Base-by-base conservation (phyloP, 2,888 invertebrate species). In the Coleophora deauratella region DNA sequence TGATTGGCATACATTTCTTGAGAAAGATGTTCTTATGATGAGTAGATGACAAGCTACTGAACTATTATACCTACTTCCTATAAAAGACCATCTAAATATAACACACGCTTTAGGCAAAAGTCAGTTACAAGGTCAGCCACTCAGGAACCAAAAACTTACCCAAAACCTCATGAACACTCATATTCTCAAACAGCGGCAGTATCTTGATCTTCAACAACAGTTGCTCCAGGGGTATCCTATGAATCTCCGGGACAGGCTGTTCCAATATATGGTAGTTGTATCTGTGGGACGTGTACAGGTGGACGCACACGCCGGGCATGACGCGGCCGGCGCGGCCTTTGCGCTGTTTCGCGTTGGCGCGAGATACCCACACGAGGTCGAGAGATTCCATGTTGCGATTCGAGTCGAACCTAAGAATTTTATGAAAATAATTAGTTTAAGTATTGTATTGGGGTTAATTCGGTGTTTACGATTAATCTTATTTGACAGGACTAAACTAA, bases 251-350 rank as follows among this genome's bases (percentile, higher is more conserved):
- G 37, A 93, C 88, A 0, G 94, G 94, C 57, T 94, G 94, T 1
- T 89, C 87, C 6, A 90, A 62, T 47, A 96, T 78, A 44, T 92
- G 89, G 51, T 92, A 70, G 27, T 80, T 69, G 63, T 88, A 92
- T 33, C 92, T 87, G 51, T 92, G 90, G 1, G 90, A 88, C 0
- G 96, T 95, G 70, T 93, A 97, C 37, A 98, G 79, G 62, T 97
- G 96, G 42, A 95, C 89, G 61, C 94, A 95, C 21, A 95, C 90
- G 0, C 98, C 98, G 0, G 94, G 88, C 89, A 92, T 93, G 2
- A 96, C 96, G 40, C 98, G 90, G 1, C 98, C 98, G 10, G 97
- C 97, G 36, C 98, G 88, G 27, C 98, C 98, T 62, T 90, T 91
- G 27, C 98, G 89, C 65, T 98, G 98, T 48, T 92, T 85, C 0